phyloP scores from a whole-genome alignment of 2,888 invertebrate genomes.

The Suillia variegata region DNA sequence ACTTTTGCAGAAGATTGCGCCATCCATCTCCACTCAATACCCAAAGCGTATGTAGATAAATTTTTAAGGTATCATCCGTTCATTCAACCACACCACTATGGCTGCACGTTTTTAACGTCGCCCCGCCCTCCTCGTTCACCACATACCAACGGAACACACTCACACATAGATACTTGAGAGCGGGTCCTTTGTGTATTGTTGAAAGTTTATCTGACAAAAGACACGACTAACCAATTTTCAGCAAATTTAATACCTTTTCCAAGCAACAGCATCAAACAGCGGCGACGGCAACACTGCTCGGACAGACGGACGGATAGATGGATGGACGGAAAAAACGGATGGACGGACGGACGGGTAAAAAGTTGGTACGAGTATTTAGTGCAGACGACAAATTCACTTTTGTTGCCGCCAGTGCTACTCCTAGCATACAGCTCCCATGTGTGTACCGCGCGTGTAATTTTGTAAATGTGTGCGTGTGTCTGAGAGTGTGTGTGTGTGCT shows the following conservation, averaged over 20 bases:
- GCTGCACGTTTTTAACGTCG: too few species aligned
- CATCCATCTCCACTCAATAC: too few species aligned
- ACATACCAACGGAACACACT: too few species aligned
- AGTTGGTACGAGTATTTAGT: slow-evolving; percentile 5
- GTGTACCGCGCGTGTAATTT: slow-evolving; percentile 4
- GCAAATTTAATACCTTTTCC: slow-evolving; percentile 46
- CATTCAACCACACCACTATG: too few species aligned
- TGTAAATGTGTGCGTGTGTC: not conserved
- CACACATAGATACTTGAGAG: not conserved
- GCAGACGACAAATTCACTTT: slow-evolving; percentile 25
- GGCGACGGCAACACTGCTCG: not conserved
- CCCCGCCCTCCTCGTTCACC: too few species aligned
- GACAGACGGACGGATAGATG: not conserved
- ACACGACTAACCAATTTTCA: slow-evolving; percentile 53
- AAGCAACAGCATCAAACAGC: not conserved
- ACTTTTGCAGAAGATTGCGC: too few species aligned
- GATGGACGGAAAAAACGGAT: not conserved
- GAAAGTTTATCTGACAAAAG: slow-evolving; percentile 44
- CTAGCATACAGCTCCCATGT: not conserved
- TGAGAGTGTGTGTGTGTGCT: slow-evolving; percentile 1
- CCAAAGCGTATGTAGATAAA: too few species aligned
- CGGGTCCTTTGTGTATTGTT: slow-evolving; percentile 34
- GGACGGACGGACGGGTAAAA: too few species aligned
- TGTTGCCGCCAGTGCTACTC: slow-evolving; percentile 3
- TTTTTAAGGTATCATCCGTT: not conserved